Conservation (phyloP, 2,113 vertebrate genomes). For the Athene noctua region DNA sequence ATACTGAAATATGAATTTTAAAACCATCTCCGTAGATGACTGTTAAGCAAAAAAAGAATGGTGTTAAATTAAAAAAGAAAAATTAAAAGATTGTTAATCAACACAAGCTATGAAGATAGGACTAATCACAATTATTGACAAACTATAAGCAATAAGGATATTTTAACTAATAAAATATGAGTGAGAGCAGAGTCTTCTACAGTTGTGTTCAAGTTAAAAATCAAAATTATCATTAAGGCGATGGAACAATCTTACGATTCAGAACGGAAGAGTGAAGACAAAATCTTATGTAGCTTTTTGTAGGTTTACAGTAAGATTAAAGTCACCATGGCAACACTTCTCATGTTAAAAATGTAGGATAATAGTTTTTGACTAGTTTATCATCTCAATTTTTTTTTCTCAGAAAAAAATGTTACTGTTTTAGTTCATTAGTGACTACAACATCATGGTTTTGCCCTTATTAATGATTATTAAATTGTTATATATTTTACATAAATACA, state of each 20-base stretch:
- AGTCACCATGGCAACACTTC: background rate
- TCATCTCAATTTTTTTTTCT: background rate
- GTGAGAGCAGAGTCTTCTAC: background rate
- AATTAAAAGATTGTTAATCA: background rate
- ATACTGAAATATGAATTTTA: background rate
- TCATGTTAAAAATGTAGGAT: background rate
- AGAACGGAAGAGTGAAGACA: background rate
- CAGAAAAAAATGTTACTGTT: background rate
- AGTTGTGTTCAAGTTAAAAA: background rate
- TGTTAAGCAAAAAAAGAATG: background rate
- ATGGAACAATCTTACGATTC: background rate
- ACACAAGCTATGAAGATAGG: background rate
- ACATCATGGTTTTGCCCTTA: background rate
- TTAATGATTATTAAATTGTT: background rate
- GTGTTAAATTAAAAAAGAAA: background rate
- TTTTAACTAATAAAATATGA: background rate
- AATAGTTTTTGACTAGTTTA: background rate
- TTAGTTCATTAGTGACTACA: background rate
- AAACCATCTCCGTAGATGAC: background rate
- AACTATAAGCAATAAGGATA: background rate
- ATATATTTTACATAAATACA: background rate
- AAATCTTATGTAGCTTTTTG: background rate
- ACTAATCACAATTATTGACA: background rate
- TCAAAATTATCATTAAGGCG: background rate
- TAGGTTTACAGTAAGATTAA: background rate